These are phyloP conservation scores for Tetranychus piercei DNA, from an alignment of 2,888 invertebrate species.

Conservation along the genomic window DNA sequence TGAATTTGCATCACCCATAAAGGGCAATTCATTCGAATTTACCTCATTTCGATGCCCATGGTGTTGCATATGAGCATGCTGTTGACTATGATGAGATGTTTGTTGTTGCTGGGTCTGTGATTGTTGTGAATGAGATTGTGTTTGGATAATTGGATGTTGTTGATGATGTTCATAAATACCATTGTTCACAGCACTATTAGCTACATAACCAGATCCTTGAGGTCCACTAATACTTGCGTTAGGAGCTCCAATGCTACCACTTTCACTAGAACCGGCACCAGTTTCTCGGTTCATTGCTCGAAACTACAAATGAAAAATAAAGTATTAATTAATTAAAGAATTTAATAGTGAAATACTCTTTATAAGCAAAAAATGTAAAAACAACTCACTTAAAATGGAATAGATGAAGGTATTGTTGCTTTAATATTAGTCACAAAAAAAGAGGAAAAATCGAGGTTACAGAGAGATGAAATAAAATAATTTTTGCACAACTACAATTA, in stretches of 20 bases:
- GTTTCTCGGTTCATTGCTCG: background rate
- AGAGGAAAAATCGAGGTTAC: too few species aligned
- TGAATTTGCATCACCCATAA: slow-evolving; percentile 11
- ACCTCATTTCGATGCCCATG: background rate
- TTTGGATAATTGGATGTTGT: background rate
- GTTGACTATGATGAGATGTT: background rate
- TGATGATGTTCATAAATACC: background rate
- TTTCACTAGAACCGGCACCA: background rate
- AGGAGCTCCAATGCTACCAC: background rate
- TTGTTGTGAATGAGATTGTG: background rate
- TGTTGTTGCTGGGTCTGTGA: background rate
- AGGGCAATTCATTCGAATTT: background rate
- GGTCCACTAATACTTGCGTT: background rate
- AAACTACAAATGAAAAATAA: background rate
- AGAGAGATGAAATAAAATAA: too few species aligned
- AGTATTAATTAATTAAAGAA: background rate
- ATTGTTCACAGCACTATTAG: background rate
- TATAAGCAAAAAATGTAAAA: too few species aligned
- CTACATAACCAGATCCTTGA: background rate
- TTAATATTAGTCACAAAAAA: too few species aligned
- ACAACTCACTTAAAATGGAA: too few species aligned
- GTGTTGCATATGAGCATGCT: background rate
- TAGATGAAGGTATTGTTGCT: too few species aligned
- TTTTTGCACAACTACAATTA: too few species aligned
- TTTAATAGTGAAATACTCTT: too few species aligned